Evolutionary conservation across 2,113 vertebrate genomes (phyloP).

Genomic region (Malaclemys terrapin): DNA sequence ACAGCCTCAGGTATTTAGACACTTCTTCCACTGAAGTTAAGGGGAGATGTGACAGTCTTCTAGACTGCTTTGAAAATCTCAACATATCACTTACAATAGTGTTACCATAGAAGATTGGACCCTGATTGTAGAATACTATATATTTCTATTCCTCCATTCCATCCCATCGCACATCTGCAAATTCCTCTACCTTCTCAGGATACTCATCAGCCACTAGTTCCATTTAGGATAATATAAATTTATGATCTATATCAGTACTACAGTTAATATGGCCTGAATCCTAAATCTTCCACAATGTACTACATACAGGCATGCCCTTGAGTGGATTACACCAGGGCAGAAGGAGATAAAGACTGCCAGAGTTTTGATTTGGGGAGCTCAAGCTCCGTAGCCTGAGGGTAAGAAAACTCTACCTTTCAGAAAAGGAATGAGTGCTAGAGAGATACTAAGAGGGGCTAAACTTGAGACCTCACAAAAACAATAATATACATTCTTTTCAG

Average conservation of each 20-base stretch:
- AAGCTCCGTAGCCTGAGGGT: background rate
- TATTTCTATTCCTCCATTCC: background rate
- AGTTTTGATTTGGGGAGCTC: background rate
- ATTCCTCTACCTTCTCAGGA: background rate
- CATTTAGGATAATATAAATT: background rate
- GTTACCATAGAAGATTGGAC: background rate
- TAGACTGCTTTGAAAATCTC: slow-evolving; percentile 32
- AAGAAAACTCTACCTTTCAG: background rate
- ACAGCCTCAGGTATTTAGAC: background rate
- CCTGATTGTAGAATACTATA: background rate
- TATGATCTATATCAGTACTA: background rate
- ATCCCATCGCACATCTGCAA: background rate
- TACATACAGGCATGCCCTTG: background rate
- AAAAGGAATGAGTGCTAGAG: background rate
- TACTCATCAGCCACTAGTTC: background rate
- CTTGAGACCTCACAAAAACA: background rate
- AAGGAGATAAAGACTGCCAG: background rate
- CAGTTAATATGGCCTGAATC: background rate
- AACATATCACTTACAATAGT: background rate
- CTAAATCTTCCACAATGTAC: background rate
- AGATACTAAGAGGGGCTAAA: background rate
- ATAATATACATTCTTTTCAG: background rate
- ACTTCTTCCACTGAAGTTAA: background rate
- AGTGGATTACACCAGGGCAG: background rate
- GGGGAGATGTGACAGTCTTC: background rate